Evolutionary conservation across 2,113 vertebrate species (phyloP), one percentile per base, ranked within the genome.

Genomic region (Pseudorasbora parva): DNA sequence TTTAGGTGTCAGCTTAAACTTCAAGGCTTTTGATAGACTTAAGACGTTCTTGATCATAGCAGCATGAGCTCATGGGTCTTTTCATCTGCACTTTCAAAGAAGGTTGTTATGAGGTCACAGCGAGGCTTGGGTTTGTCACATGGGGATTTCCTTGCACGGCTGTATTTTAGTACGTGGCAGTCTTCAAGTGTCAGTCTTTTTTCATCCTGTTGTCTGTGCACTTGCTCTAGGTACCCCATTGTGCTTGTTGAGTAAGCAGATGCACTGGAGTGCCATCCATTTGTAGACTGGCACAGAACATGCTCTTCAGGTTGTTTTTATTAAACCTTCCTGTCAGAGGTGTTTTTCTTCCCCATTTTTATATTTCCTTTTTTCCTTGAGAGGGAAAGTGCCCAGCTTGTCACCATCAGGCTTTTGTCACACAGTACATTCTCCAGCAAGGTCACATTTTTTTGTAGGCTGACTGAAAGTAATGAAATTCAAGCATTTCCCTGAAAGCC

Each of bases 301-400:
- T 82, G 82, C 88, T 86, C 91, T 91, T 88, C 77, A 90, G 59
- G 84, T 87, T 88, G 87, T 89, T 91, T 91, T 89, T 89, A 89
- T 83, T 75, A 78, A 84, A 59, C 45, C 45, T 86, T 59, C 23
- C 45, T 66, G 78, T 83, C 27, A 49, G 68, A 47, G 10, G n/a
- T 81, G 64, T 8, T 57, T 54, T 71, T 59, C 51, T 77, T 30
- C 43, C 10, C 47, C 45, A 25, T 57, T 41, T n/a, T 86, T 45
- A 71, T 82, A 66, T 83, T 62, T 68, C 64, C 74, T 76, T 75
- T 54, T 75, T 57, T 77, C 33, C 62, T 78, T 27, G 51, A 78
- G 30, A 84, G 82, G 60, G 64, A 77, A 84, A 78, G 60, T 77
- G 74, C 82, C 23, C 56, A 51, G 72, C 57, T 64, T 76, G 82